Base-by-base conservation (phyloP, 2,888 invertebrate genomes). In the Malachius bipustulatus region DNA sequence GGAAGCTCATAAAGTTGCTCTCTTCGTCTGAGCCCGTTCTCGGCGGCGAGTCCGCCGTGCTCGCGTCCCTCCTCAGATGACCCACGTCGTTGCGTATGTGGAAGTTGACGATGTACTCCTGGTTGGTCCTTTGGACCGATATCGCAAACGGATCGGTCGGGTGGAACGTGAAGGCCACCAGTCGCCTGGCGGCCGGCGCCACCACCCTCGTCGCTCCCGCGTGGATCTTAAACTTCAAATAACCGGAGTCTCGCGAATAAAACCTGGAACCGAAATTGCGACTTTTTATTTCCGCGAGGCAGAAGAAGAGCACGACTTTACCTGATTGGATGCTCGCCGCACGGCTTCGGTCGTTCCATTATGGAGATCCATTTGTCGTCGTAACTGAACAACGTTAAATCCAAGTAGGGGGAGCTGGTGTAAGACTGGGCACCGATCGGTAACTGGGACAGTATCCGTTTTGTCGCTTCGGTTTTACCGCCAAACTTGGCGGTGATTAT, bases 361-460 rank as follows among this genome's bases (percentile, higher is more conserved):
- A 88, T 82, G 0, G 94, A 93, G 1, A 96, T 85, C 80, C 88
- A 87, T 60, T 91, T 90, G 57, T 94, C 93, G 54, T 96, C 94
- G 54, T 94, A 96, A 56, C 83, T 87, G 59, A 93, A 96, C 14
- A 94, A 65, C 1, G 84, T 80, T 45, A 88, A 69, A 64, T 96
- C 94, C 36, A 96, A 69, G 61, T 94, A 96, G 0, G 94, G 96
- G 24, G 91, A 88, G 37, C 82, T 79, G 46, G 87, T 85, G 55
- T 87, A 94, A 1, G 90, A 90, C 64, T 96, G 96, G 1, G 91
- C 84, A 62, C 88, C 89, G 44, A 96, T 88, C 1, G 96, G 96
- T 42, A 96, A 65, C 59, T 90, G 90, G 10, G 88, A 84, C 44
- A 96, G 66, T 37, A 94, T 73, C 46, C 91, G 71, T 59, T 85